Percentiles rank a stretch among this genome's conserved stretches.
These are phyloP conservation scores for mouse (Mus musculus) DNA, from an alignment of 2,113 vertebrate genomes.

Conservation along the genomic window GRCm39 chr2:97366501-97367000, in stretches of 20 bases:
- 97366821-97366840: no score
- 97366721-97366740: no score
- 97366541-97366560: background rate
- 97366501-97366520: background rate
- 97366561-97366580: background rate
- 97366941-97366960: background rate
- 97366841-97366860: constrained; percentile 20
- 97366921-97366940: background rate
- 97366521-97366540: background rate
- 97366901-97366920: background rate
- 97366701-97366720: no score
- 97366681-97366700: no score
- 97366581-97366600: background rate
- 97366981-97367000: background rate
- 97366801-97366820: no score
- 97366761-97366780: no score
- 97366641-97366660: no score
- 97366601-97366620: background rate
- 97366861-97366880: background rate
- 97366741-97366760: no score
- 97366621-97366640: constrained; percentile 6
- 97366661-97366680: no score
- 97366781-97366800: no score
- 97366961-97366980: background rate
- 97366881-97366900: background rate